Base-by-base conservation (phyloP, 2,888 invertebrate species). In the Acleris holmiana region DNA sequence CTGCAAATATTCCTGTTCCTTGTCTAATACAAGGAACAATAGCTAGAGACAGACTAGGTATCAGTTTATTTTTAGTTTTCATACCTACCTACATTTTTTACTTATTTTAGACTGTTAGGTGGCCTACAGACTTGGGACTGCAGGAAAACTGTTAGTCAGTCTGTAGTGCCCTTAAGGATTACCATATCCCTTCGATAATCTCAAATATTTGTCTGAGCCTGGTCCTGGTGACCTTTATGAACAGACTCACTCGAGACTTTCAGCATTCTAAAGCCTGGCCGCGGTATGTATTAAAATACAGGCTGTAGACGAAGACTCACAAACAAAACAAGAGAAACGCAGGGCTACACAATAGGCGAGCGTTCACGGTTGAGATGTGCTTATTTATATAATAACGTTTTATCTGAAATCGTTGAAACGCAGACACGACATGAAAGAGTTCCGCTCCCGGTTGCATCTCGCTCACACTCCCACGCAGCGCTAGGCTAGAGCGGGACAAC, bases 361-460 rank as follows among this genome's bases (percentile, higher is more conserved):
- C 57, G 44, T 48, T 44, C 47, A 54, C 63, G 29, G 46, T 13
- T 41, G 46, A 47, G 47, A 48, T 69, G 57, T 66, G 62, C 68
- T 63, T 70, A 69, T 73, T 61, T 73, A 72, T 78, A 79, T 76
- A 77, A 79, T 78, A 77, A 73, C 70, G 67, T 51, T 67, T 65
- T 77, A 80, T 80, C 80, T 82, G 77, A 85, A 83, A 84, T 85
- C 83, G 78, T 53, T 53, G 53, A 53, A 53, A 53, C 53, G 53
- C 40, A 53, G 53, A 53, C 78, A 80, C 77, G 77, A 85, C 83
- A 84, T 85, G 82, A 87, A 87, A 88, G 88, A 81, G 83, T 81
- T 79, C 81, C 82, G 82, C 78, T 79, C 82, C 82, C 76, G 67
- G 47, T 68, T 49, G 70, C 58, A 59, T 84, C 83, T 68, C 74